phyloP scores from a whole-genome alignment of 2,888 invertebrate genomes.

The Balanococcus diminutus region DNA sequence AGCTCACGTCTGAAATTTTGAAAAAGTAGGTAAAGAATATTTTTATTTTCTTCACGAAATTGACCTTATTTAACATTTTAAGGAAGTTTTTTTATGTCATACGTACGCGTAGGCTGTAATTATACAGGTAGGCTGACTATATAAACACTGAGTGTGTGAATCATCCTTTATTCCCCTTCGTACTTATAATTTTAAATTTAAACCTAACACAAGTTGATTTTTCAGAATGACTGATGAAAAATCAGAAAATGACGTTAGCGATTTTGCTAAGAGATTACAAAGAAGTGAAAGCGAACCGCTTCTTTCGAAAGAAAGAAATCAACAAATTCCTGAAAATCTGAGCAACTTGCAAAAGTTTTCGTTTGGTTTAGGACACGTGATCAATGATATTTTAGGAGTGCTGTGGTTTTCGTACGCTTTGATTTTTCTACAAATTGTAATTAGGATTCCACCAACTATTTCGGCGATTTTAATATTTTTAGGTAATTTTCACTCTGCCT shows the following conservation, averaged over 20 bases:
- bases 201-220: not conserved
- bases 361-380: constrained; percentile 78
- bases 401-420: constrained; percentile 64
- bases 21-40: not conserved
- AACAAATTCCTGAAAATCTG: not conserved
- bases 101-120: not conserved
- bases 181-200: no score
- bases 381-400: constrained; percentile 89
- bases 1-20: not conserved
- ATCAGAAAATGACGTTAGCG: constrained; percentile 21
- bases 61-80: not conserved
- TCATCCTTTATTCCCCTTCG: not conserved
- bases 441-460: constrained; percentile 62
- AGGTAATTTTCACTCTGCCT: constrained; percentile 66
- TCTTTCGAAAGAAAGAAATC: not conserved
- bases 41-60: not conserved
- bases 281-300: not conserved
- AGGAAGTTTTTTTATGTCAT: not conserved
- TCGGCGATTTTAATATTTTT: constrained; percentile 74
- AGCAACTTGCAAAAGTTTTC: constrained; percentile 62
- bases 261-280: constrained; percentile 29
- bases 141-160: not conserved
- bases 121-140: not conserved
- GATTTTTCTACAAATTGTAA: constrained; percentile 62
- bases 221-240: not conserved